Base-by-base conservation (phyloP, 2,797 vertebrate genomes). In the Melanotaenia pygmaea region DNA sequence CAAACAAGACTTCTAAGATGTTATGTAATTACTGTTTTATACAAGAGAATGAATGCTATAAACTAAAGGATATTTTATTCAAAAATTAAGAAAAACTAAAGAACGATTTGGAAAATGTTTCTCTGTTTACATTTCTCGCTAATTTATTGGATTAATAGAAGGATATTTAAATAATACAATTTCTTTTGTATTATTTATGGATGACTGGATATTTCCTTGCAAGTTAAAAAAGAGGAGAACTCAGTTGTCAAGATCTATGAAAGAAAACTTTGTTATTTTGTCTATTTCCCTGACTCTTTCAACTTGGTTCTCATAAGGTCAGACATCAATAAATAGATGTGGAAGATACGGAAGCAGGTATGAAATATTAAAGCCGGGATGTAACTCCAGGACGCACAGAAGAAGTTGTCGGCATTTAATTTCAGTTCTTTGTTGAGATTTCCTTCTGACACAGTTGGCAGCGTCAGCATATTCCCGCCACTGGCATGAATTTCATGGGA, bases 381-480 rank as follows among this genome's bases (percentile, higher is more conserved):
- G 75, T 81, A 85, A 79, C 74, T 90, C 77, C 73, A 80, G 85
- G 62, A 87, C 76, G 70, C 69, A 82, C 78, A 89, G 85, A 87
- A 90, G 85, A 86, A 90, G 89, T 86, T 91, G 89, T 90, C 82
- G 82, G 83, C 88, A 83, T 93, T 93, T 93, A 90, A 93, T 94
- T 91, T 91, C 83, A 90, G 88, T 91, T 89, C 89, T 91, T 93
- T 92, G 91, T 93, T 81, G 88, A 91, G 89, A 93, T 94, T 93
- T 92, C 86, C 89, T 80, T 81, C 86, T 72, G 84, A 90, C 90
- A 93, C 91, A 91, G 84, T 86, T 67, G 82, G 85, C 76, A 22
- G 80, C 57, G 86, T 95, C 94, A 95, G 94, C 94, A 94, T 86
- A 94, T 91, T 91, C 87, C 76, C 37, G 53, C 86, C 38, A 58